Percentiles rank a stretch among this genome's conserved stretches.
Conservation (phyloP, 2,797 vertebrate species). For the Coranthus polyacanthus region DNA sequence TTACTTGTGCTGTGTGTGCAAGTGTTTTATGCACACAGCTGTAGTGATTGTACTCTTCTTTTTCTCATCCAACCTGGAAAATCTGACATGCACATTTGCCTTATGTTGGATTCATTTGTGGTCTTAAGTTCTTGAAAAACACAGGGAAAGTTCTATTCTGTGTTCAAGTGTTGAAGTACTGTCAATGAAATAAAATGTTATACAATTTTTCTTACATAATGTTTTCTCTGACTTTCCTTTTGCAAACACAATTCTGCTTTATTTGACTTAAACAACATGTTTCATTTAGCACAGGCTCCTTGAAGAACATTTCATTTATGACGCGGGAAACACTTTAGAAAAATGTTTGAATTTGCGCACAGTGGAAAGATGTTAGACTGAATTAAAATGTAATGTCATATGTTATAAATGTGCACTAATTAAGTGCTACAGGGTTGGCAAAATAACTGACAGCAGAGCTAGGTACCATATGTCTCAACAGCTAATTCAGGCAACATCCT, state of each 20-base stretch:
- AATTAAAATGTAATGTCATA: too few relatives aligned
- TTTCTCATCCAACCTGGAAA: slow-evolving; percentile 56
- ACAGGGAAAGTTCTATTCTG: slow-evolving; percentile 61
- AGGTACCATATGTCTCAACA: background rate
- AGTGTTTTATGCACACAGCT: slow-evolving; percentile 62
- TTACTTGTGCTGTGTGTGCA: slow-evolving; percentile 64
- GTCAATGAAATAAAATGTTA: slow-evolving; percentile 79
- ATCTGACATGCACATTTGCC: slow-evolving; percentile 70
- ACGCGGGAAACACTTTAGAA: too few relatives aligned
- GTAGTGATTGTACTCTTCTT: slow-evolving; percentile 71
- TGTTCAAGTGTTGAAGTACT: slow-evolving; percentile 71
- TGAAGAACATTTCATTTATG: too few relatives aligned
- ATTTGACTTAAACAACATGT: too few relatives aligned
- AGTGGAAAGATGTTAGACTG: too few relatives aligned
- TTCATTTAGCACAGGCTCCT: too few relatives aligned
- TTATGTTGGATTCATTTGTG: slow-evolving; percentile 78
- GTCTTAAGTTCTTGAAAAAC: slow-evolving; percentile 65
- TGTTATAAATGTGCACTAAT: too few relatives aligned
- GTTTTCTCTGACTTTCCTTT: slow-evolving; percentile 14
- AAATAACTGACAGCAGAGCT: background rate
- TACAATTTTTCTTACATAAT: slow-evolving; percentile 68
- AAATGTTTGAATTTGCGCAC: background rate
- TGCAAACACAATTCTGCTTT: background rate
- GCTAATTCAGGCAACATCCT: too few relatives aligned
- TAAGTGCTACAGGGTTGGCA: background rate